A percentile compares a stretch with the other conserved stretches of the same genome.
Conservation (phyloP, 2,888 invertebrate genomes). For the Trachelus stipa region DNA sequence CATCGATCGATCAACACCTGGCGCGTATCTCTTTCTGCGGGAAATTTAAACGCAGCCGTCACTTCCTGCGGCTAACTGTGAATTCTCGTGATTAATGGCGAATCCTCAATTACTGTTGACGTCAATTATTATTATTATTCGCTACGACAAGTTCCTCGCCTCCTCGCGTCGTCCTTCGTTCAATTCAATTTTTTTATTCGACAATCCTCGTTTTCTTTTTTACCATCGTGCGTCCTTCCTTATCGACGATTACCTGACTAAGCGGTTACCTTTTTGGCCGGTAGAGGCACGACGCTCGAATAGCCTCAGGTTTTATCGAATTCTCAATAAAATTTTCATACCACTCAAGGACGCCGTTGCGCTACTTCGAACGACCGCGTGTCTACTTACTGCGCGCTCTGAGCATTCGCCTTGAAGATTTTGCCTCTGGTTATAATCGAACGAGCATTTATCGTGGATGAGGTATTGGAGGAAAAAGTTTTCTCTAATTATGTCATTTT, state of each 20-base stretch:
- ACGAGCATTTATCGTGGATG: background rate
- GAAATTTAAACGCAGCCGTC: background rate
- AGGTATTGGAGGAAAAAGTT: background rate
- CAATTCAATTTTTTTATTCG: background rate
- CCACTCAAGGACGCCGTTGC: background rate
- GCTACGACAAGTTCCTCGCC: background rate
- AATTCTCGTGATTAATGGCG: background rate
- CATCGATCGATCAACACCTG: background rate
- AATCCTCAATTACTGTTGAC: background rate
- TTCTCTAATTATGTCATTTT: background rate
- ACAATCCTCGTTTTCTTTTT: background rate
- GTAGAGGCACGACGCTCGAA: background rate
- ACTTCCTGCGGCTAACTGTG: background rate
- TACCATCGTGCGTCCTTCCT: background rate
- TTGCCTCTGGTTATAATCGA: background rate
- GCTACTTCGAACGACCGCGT: background rate
- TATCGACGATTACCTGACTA: background rate
- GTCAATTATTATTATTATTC: background rate
- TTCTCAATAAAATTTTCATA: background rate
- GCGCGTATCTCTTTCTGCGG: background rate
- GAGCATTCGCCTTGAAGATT: background rate
- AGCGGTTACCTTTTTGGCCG: background rate
- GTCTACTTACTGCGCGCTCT: background rate
- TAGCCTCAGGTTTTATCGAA: background rate
- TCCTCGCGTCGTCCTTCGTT: background rate